Evolutionary conservation across 2,888 invertebrate genomes (phyloP).

Genomic region (Ditylenchus weischeri): DNA sequence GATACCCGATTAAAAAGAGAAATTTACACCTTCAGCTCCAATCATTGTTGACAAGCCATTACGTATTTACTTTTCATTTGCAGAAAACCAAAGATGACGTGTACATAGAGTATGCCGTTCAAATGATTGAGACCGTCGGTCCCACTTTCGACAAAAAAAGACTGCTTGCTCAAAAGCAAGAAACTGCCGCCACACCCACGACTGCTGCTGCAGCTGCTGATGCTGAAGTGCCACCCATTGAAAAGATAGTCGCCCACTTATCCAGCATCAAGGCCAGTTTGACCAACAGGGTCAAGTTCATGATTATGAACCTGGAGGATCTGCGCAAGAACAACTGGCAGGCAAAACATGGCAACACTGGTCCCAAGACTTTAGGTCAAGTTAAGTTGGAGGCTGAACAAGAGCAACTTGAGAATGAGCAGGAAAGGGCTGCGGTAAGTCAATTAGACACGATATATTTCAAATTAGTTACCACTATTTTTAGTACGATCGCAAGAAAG

Average conservation of each 20-base stretch:
- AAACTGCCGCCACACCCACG: neutral
- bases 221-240: neutral
- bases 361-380: slow-evolving; percentile 64
- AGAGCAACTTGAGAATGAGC: slow-evolving; percentile 22
- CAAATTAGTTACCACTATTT: neutral
- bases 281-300: slow-evolving; percentile 24
- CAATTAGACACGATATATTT: neutral
- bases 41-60: no score
- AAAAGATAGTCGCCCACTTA: slow-evolving; percentile 18
- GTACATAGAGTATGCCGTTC: slow-evolving; percentile 35
- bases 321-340: slow-evolving; percentile 25
- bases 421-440: slow-evolving; percentile 16
- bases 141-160: slow-evolving; percentile 21
- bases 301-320: slow-evolving; percentile 27
- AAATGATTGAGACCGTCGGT: slow-evolving; percentile 30
- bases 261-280: slow-evolving; percentile 17
- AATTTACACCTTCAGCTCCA: no score
- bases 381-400: slow-evolving; percentile 23
- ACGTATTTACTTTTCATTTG: neutral
- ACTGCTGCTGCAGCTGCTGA: slow-evolving; percentile 4
- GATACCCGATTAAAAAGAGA: no score
- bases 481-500: slow-evolving; percentile 7
- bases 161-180: slow-evolving; percentile 5
- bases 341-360: slow-evolving; percentile 59
- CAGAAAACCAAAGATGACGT: slow-evolving; percentile 31